Evolutionary conservation across 2,797 vertebrate species (phyloP), one percentile per base, ranked within the genome.

Genomic region (Semaprochilodus insignis): DNA sequence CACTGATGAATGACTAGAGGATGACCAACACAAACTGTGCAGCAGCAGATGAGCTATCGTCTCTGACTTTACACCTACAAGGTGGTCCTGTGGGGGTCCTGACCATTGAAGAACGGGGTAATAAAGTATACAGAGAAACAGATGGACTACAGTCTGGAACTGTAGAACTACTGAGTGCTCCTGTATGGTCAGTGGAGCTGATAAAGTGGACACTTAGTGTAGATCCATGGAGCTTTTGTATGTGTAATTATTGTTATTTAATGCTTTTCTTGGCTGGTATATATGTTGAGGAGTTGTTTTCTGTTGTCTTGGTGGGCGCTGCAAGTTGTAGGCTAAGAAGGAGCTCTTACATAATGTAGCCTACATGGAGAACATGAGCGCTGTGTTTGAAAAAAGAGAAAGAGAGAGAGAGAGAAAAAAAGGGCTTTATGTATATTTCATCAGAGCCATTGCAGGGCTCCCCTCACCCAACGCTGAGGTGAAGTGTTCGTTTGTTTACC

Each of bases 401-500:
- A 44, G 40, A 10, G 40, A 44, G 40, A 44, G 40, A 44, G 40
- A 44, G 31, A 31, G 31, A 70, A 21, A 4, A 81, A 4, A 63
- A 69, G 36, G 7, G 2, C 66, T 77, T 63, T 76, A 78, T 83
- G 81, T 84, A 80, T 62, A 78, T 76, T 52, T 63, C 76, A 74
- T 74, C 62, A 40, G 16, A 71, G 77, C 51, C 15, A 31, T 82
- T 67, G 81, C 57, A 73, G 73, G 65, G 52, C 75, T 66, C n/a
- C 70, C 62, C 25, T 63, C 72, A 70, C 67, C 75, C 79, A 76
- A 67, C 78, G 36, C 74, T 86, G 78, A 81, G 89, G 86, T 84
- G 69, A 87, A 73, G 78, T 80, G 66, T 83, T 78, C 65, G 55
- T 85, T 90, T 90, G 76, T 88, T 89, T 81, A 73, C 77, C 80